Conservation (phyloP, 2,113 vertebrate species). For the Rhinogobius similis region DNA sequence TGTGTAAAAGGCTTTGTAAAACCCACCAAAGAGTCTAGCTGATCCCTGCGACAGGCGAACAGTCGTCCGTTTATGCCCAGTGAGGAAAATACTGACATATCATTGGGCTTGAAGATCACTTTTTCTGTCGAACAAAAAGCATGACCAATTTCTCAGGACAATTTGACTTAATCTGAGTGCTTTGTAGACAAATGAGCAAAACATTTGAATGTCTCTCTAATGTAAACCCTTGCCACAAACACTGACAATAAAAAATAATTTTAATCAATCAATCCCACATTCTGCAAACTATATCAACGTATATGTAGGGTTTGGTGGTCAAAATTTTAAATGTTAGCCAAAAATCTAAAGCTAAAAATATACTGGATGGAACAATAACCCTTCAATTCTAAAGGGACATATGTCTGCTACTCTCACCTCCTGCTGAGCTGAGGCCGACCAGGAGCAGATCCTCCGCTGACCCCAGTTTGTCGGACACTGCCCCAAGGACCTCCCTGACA, state of each 20-base stretch:
- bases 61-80: conserved; percentile 92
- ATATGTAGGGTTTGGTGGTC: too few relatives aligned
- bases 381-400: not conserved
- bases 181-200: not conserved
- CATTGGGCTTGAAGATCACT: conserved; percentile 89
- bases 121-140: conserved; percentile 80
- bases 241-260: not conserved
- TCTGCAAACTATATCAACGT: not conserved
- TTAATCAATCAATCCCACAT: not conserved
- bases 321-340: too few relatives aligned
- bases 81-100: conserved; percentile 94
- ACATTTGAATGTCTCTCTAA: not conserved
- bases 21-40: conserved; percentile 94
- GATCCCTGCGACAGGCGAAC: conserved; percentile 90
- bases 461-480: conserved; percentile 92
- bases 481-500: conserved; percentile 88
- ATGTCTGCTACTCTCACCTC: conserved; percentile 81
- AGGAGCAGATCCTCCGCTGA: conserved; percentile 90
- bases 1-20: conserved; percentile 6
- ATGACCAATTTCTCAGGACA: not conserved
- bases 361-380: not conserved
- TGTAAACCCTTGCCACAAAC: not conserved
- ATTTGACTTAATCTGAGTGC: not conserved
- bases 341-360: too few relatives aligned
- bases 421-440: conserved; percentile 91